These are phyloP conservation scores for Dipodomys ordii DNA, from an alignment of 2,113 vertebrate genomes.

Conservation along the genomic window DNA sequence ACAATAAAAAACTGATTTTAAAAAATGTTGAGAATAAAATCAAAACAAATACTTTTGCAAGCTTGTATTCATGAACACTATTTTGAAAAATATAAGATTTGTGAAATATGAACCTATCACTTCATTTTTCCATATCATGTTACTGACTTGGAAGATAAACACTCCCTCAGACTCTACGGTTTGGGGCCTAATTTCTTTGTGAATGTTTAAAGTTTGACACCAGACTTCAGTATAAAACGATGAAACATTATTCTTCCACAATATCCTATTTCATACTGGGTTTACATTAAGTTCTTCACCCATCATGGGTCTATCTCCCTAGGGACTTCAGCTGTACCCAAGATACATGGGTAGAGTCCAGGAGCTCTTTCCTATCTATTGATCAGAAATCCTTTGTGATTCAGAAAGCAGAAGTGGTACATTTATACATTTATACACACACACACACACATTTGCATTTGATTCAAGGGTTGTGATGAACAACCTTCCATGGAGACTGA, in stretches of 20 bases:
- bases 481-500: not conserved
- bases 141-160: slow-evolving; percentile 32
- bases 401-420: not conserved
- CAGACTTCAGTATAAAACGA: not conserved
- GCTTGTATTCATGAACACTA: slow-evolving; percentile 23
- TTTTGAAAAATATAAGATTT: slow-evolving; percentile 21
- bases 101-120: slow-evolving; percentile 2
- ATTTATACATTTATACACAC: not conserved
- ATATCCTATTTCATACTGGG: not conserved
- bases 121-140: slow-evolving; percentile 5
- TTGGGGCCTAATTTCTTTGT: slow-evolving; percentile 8
- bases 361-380: not conserved
- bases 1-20: not conserved
- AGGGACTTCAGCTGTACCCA: not conserved
- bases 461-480: not conserved
- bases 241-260: not conserved
- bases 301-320: not conserved
- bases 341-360: not conserved
- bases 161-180: not conserved
- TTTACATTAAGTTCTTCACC: not conserved
- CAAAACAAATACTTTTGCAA: not conserved
- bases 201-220: slow-evolving; percentile 31
- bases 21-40: not conserved
- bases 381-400: not conserved
- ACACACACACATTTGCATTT: not conserved